Conservation (phyloP, 2,797 vertebrate species). For the Scolopax rusticola region DNA sequence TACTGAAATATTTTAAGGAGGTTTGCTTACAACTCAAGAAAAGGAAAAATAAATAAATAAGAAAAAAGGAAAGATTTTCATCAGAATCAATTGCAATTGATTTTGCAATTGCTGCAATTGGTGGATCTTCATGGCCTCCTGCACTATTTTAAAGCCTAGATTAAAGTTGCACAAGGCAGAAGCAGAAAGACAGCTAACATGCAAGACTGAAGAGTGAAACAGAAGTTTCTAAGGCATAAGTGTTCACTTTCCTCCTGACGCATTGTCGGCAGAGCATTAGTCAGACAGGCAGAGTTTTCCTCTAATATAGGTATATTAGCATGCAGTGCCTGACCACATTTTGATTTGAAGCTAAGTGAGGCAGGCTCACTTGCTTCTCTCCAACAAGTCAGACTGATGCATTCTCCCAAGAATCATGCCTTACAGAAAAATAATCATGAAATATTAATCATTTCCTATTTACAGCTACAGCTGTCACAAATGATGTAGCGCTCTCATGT, state of each 20-base stretch:
- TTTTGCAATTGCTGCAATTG: not conserved
- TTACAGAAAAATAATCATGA: constrained; percentile 58
- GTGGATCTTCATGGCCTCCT: not conserved
- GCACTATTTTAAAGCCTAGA: not conserved
- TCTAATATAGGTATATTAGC: not conserved
- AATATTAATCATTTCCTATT: constrained; percentile 66
- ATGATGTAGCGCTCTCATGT: not conserved
- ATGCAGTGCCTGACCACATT: constrained; percentile 5
- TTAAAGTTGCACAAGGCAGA: not conserved
- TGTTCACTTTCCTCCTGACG: not conserved
- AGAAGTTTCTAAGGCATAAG: not conserved
- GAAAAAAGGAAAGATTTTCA: not conserved
- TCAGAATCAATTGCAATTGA: not conserved
- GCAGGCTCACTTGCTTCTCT: not conserved
- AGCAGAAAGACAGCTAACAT: not conserved
- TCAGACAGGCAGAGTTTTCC: constrained; percentile 8
- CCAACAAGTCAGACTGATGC: constrained; percentile 33
- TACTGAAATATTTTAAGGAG: not conserved
- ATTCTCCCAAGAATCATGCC: constrained; percentile 19
- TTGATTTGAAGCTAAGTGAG: constrained; percentile 11
- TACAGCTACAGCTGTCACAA: constrained; percentile 51
- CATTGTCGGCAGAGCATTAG: not conserved
- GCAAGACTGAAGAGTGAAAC: not conserved
- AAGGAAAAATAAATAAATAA: not conserved
- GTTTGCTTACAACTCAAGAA: not conserved